phyloP scores from a whole-genome alignment of 2,113 vertebrate species.

The Saiga tatarica region DNA sequence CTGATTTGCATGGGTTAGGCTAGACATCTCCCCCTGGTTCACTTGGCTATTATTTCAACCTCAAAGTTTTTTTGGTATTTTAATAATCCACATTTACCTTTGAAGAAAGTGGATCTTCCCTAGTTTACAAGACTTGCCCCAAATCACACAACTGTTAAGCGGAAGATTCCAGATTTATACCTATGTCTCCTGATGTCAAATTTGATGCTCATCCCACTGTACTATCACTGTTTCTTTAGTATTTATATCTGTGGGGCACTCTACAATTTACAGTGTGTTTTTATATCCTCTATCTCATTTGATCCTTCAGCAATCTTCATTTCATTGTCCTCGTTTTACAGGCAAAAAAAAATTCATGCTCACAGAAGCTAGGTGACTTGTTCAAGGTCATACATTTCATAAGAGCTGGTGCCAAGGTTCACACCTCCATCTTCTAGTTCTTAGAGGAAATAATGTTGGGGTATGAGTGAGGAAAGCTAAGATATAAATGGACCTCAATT shows the following conservation, averaged over 20 bases:
- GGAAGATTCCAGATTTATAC: background rate
- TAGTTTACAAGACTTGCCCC: background rate
- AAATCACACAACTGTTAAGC: background rate
- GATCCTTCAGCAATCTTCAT: background rate
- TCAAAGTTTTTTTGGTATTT: background rate
- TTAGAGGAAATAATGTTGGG: background rate
- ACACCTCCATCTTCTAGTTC: background rate
- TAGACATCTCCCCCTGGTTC: background rate
- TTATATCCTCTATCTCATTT: background rate
- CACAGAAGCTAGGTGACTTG: background rate
- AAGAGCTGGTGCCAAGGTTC: background rate
- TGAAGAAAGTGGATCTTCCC: background rate
- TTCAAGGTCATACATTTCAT: background rate
- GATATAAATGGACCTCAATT: background rate
- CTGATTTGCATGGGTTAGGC: background rate
- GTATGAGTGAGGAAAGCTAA: background rate
- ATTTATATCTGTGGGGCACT: background rate
- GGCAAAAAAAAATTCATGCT: background rate
- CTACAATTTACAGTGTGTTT: background rate
- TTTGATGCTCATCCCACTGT: background rate
- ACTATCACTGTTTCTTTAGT: background rate
- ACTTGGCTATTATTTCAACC: background rate
- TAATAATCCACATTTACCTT: constrained; percentile 5
- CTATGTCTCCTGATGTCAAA: background rate
- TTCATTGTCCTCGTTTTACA: background rate